phyloP scores from a whole-genome alignment of 1,140 invertebrate species.

The Papilio xuthus region DNA sequence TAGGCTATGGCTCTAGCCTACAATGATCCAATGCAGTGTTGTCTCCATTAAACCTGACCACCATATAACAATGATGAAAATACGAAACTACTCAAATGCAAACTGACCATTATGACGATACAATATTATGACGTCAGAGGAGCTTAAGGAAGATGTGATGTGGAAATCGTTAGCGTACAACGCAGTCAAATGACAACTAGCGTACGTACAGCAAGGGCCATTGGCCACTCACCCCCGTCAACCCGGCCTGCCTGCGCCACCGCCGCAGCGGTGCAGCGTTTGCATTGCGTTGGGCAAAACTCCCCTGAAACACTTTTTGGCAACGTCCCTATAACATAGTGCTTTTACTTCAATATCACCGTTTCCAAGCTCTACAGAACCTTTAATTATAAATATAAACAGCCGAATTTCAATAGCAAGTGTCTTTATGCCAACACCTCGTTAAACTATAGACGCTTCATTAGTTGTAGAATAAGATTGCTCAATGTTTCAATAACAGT shows the following conservation, averaged over 20 bases:
- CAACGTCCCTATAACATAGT: conserved; percentile 61
- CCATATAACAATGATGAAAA: background rate
- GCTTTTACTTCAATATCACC: conserved; percentile 37
- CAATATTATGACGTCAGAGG: background rate
- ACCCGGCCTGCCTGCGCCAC: conserved; percentile 62
- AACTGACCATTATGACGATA: background rate
- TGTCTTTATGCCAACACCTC: background rate
- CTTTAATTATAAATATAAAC: background rate
- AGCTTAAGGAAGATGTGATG: background rate
- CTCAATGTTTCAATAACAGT: background rate
- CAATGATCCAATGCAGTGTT: background rate
- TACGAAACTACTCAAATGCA: background rate
- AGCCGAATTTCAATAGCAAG: background rate
- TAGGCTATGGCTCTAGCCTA: background rate
- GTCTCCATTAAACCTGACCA: background rate
- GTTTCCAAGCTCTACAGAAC: background rate
- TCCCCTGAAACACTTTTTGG: conserved; percentile 60
- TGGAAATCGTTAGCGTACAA: conserved; percentile 5
- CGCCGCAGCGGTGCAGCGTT: conserved; percentile 67
- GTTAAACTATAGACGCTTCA: background rate
- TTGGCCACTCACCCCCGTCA: conserved; percentile 68
- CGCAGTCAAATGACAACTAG: conserved; percentile 4
- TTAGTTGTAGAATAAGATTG: background rate
- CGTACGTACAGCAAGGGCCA: conserved; percentile 54
- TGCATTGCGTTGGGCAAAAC: conserved; percentile 64